Evolutionary conservation across 2,797 vertebrate species (phyloP).

Genomic region (Mus spretus): DNA sequence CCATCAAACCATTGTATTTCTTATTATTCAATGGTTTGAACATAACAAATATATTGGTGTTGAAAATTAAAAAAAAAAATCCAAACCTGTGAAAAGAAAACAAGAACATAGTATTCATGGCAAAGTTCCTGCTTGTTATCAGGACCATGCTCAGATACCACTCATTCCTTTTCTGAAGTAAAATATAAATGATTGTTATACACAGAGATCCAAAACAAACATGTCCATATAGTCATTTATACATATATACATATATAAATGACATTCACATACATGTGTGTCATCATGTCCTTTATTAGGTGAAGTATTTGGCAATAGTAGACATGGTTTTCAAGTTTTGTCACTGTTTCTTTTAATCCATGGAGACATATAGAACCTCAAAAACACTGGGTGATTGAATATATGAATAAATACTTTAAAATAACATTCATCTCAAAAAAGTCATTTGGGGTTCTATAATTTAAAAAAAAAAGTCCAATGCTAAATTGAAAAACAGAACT

Average conservation of each 20-base stretch:
- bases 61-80: slow-evolving; percentile 20
- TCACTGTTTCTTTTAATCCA: background rate
- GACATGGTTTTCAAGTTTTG: background rate
- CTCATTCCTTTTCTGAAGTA: background rate
- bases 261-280: background rate
- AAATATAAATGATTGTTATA: background rate
- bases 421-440: background rate
- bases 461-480: background rate
- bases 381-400: background rate
- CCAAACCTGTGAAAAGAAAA: background rate
- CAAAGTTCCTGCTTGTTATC: background rate
- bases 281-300: background rate
- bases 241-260: background rate
- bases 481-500: background rate
- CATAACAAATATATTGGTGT: background rate
- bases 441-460: background rate
- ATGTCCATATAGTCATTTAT: background rate
- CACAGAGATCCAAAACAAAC: background rate
- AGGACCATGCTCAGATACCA: background rate
- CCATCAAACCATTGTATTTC: background rate
- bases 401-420: background rate
- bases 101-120: background rate
- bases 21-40: slow-evolving; percentile 5
- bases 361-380: background rate
- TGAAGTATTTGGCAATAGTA: background rate